A percentile compares a stretch with the other conserved stretches of the same genome.
phyloP scores from a whole-genome alignment of 2,888 invertebrate species.

The Meghimatium bilineatum region DNA sequence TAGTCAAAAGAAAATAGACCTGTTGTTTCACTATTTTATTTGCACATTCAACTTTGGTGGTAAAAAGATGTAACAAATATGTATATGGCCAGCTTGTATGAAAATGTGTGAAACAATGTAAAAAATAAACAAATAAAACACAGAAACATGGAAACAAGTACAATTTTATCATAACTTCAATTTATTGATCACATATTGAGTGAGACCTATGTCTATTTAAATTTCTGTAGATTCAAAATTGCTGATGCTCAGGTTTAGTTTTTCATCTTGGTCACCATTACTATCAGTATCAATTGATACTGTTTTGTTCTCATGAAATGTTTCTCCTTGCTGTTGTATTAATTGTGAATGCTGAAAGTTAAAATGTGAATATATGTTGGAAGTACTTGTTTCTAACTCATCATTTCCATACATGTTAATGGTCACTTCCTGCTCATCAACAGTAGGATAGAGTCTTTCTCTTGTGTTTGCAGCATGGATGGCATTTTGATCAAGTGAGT shows the following conservation, averaged over 20 bases:
- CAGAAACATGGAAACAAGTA: too few relatives aligned
- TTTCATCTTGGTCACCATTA: constrained; percentile 1
- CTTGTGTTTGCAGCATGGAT: background rate
- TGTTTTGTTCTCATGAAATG: too few relatives aligned
- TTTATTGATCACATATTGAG: too few relatives aligned
- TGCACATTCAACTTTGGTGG: too few relatives aligned
- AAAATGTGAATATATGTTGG: background rate
- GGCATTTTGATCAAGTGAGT: constrained; percentile 42
- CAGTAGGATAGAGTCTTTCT: background rate
- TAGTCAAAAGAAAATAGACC: too few relatives aligned
- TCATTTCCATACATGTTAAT: constrained; percentile 42
- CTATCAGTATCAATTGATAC: background rate
- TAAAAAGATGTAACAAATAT: too few relatives aligned
- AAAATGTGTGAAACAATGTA: too few relatives aligned
- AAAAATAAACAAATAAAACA: too few relatives aligned
- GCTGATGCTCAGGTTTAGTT: background rate
- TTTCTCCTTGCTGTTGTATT: background rate
- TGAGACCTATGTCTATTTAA: too few relatives aligned
- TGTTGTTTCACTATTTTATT: too few relatives aligned
- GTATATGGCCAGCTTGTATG: too few relatives aligned
- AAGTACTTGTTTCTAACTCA: background rate
- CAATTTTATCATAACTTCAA: too few relatives aligned
- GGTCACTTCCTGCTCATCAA: constrained; percentile 48
- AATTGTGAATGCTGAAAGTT: background rate
- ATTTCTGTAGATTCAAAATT: constrained; percentile 36